These are phyloP conservation scores for Proales similis DNA, from an alignment of 1,140 invertebrate genomes.

Conservation along the genomic window DNA sequence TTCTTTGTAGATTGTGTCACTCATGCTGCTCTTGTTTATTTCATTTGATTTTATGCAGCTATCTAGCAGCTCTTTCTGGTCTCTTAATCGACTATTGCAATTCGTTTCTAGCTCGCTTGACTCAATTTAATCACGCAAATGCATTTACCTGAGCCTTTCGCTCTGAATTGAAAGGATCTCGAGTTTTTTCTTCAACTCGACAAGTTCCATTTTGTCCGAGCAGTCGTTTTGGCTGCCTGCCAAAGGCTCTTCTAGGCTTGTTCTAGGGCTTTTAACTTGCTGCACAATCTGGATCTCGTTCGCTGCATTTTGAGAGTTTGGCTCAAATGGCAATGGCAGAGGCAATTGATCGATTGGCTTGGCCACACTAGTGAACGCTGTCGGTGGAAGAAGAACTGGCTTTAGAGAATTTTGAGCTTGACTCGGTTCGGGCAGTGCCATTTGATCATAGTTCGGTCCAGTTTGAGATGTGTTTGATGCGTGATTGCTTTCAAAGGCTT, in stretches of 20 bases:
- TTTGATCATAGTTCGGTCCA: neutral
- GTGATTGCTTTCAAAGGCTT: neutral
- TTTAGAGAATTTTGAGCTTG: neutral
- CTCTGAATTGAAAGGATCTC: neutral
- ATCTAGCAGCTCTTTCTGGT: conserved; percentile 15
- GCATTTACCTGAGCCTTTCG: conserved; percentile 27
- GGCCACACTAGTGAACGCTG: no score
- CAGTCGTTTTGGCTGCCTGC: no score
- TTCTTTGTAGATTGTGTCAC: conserved; percentile 31
- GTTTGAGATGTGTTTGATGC: conserved; percentile 15
- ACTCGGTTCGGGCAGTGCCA: neutral
- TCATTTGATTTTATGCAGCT: conserved; percentile 37
- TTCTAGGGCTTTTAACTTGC: no score
- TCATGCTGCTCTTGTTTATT: conserved; percentile 28
- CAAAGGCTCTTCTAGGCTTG: no score
- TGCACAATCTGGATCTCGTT: no score
- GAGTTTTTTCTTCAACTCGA: conserved; percentile 20
- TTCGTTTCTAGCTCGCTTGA: neutral
- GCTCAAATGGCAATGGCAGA: no score
- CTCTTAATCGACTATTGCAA: conserved; percentile 7
- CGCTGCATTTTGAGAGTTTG: no score
- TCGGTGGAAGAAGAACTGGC: conserved; percentile 24
- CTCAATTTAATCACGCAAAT: conserved; percentile 9
- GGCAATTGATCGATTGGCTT: no score
- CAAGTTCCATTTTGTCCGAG: conserved; percentile 1